Evolutionary conservation across 2,888 invertebrate genomes (phyloP).

Genomic region (Drosophila gaucha): DNA sequence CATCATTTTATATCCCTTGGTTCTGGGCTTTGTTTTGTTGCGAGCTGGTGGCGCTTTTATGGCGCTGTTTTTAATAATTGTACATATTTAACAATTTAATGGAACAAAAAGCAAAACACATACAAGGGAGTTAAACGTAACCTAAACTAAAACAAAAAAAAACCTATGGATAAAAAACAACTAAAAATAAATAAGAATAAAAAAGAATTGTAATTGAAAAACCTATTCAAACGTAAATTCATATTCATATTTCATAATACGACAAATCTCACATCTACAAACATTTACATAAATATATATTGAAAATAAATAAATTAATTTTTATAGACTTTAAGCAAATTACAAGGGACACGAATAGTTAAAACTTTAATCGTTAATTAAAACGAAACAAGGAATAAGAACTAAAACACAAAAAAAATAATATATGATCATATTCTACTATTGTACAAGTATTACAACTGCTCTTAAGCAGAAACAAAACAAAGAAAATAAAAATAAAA

Average conservation of each 20-base stretch:
- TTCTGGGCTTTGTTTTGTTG: conserved; percentile 17
- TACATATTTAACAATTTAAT: conserved; percentile 78
- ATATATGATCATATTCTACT: conserved; percentile 30
- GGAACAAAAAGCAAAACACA: conserved; percentile 84
- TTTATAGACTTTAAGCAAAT: conserved; percentile 66
- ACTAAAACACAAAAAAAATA: conserved; percentile 10
- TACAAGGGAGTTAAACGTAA: conserved; percentile 85
- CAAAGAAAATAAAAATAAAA: conserved; percentile 20
- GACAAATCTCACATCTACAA: conserved; percentile 49
- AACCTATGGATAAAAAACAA: not conserved
- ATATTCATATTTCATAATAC: conserved; percentile 64
- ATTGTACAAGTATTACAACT: conserved; percentile 28
- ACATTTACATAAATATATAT: conserved; percentile 43
- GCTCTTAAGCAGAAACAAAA: conserved; percentile 6
- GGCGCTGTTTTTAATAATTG: conserved; percentile 48
- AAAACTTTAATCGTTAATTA: conserved; percentile 35
- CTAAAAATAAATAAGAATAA: conserved; percentile 30
- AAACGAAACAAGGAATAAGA: conserved; percentile 23
- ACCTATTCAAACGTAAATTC: conserved; percentile 61
- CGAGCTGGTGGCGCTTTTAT: conserved; percentile 39
- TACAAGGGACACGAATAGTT: conserved; percentile 69
- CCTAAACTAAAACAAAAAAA: conserved; percentile 65
- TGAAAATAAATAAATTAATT: conserved; percentile 45
- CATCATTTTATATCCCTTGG: not conserved
- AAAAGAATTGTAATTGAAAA: conserved; percentile 45